Percentiles rank a stretch among this genome's conserved stretches.
These are phyloP conservation scores for Sciurus carolinensis DNA, from an alignment of 2,797 vertebrate genomes.

Conservation along the genomic window DNA sequence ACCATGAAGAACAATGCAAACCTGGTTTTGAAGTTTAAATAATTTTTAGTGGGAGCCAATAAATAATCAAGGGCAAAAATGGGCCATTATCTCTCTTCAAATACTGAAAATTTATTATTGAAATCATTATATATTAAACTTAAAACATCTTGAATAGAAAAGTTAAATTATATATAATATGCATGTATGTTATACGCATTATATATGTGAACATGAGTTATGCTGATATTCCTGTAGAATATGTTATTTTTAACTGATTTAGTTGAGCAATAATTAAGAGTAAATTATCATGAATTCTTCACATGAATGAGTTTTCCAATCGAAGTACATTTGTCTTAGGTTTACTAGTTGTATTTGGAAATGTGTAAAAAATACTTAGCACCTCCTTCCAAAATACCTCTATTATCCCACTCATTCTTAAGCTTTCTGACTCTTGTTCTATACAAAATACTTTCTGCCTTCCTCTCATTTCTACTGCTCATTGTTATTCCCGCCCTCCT, in stretches of 20 bases:
- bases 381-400: not conserved
- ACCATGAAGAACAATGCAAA: not conserved
- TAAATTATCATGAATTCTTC: slow-evolving; percentile 36
- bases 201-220: not conserved
- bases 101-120: not conserved
- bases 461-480: not conserved
- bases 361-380: not conserved
- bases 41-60: not conserved
- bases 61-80: not conserved
- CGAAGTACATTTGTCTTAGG: slow-evolving; percentile 3
- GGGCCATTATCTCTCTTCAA: not conserved
- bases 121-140: slow-evolving; percentile 10
- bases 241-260: not conserved
- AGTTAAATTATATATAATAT: not conserved
- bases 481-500: not conserved
- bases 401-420: not conserved
- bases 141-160: not conserved
- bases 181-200: too few relatives aligned
- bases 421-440: not conserved
- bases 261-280: not conserved
- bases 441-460: not conserved
- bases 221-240: not conserved
- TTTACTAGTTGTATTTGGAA: slow-evolving; percentile 15
- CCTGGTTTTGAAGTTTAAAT: not conserved
- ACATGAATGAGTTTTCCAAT: slow-evolving; percentile 44